Evolutionary conservation across 2,113 vertebrate genomes (phyloP).

Genomic region (Carassius gibelio): DNA sequence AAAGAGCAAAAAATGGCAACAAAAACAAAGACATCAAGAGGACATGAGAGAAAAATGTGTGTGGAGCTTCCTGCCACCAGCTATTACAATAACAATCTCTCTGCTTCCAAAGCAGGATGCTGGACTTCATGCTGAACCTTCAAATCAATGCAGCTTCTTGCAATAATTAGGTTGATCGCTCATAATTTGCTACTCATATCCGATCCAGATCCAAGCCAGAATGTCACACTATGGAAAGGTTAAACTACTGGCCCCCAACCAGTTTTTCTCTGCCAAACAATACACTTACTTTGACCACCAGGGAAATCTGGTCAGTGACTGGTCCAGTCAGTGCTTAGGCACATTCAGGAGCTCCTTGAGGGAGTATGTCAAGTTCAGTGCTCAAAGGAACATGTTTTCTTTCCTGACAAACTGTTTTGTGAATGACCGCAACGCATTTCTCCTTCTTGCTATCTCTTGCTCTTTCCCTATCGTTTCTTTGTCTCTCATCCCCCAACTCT

Average conservation of each 20-base stretch:
- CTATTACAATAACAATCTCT: not conserved
- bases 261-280: constrained; percentile 54
- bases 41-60: constrained; percentile 4
- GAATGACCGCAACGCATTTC: not conserved
- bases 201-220: not conserved
- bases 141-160: not conserved
- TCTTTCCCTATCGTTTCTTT: not conserved
- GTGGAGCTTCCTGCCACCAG: not conserved
- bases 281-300: constrained; percentile 54
- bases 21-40: not conserved
- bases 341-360: constrained; percentile 11
- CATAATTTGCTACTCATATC: constrained; percentile 25
- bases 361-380: constrained; percentile 3
- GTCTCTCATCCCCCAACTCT: constrained; percentile 10
- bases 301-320: constrained; percentile 59
- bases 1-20: not conserved
- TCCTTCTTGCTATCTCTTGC: constrained; percentile 4
- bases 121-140: not conserved
- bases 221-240: not conserved
- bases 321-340: not conserved
- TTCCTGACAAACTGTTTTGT: not conserved
- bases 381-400: not conserved
- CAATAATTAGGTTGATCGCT: constrained; percentile 2
- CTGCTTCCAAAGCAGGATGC: not conserved
- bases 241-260: constrained; percentile 25